Evolutionary conservation across 2,113 vertebrate genomes (phyloP).

Genomic region (Rhabdomys dilectus): DNA sequence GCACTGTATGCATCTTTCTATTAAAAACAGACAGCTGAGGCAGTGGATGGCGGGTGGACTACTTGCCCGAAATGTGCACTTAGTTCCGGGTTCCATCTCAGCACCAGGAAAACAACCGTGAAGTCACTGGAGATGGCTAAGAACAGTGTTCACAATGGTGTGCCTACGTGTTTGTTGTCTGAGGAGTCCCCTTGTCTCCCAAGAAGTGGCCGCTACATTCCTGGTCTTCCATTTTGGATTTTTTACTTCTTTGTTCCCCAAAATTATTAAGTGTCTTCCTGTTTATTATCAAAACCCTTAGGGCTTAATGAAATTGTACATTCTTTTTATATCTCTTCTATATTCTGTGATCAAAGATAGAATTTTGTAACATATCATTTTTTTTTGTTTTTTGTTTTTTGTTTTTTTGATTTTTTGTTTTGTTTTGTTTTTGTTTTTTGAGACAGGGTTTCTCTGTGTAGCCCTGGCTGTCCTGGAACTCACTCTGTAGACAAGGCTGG

Average conservation of each 20-base stretch:
- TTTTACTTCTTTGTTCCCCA: neutral
- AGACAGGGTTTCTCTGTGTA: no score
- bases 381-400: no score
- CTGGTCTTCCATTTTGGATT: neutral
- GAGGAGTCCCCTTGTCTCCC: neutral
- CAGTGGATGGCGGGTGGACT: neutral
- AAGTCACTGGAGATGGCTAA: neutral
- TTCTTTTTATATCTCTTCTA: slow-evolving; percentile 34
- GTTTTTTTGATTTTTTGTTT: no score
- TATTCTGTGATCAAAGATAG: neutral
- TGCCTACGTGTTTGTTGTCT: neutral
- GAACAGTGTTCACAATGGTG: slow-evolving; percentile 9
- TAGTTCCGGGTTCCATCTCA: neutral
- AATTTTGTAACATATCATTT: neutral
- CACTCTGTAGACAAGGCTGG: no score
- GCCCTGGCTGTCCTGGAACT: no score
- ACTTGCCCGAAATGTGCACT: no score
- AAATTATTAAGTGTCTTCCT: neutral
- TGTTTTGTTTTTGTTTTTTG: no score
- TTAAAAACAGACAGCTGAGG: neutral
- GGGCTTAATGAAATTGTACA: neutral
- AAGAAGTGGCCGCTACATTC: neutral
- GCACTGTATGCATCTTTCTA: neutral
- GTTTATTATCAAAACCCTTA: neutral
- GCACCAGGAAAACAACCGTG: no score